phyloP scores from a whole-genome alignment of 2,113 vertebrate species.

The Artemisiospiza belli region DNA sequence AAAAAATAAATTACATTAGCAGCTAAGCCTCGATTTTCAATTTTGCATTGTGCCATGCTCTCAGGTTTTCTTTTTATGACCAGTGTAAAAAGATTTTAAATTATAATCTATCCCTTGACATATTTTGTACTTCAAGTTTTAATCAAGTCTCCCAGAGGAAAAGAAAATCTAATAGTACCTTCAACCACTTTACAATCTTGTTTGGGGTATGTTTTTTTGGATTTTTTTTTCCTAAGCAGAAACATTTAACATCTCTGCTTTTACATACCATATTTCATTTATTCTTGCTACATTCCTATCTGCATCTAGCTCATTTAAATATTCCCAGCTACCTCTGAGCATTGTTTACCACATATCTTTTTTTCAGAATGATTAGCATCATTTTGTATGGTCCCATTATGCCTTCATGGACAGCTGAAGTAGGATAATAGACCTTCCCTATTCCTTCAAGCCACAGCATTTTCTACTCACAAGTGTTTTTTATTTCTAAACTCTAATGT shows the following conservation, averaged over 20 bases:
- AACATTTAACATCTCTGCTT: slow-evolving; percentile 30
- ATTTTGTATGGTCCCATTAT: neutral
- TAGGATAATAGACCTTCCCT: neutral
- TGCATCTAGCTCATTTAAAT: slow-evolving; percentile 7
- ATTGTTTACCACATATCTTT: neutral
- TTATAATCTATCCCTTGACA: slow-evolving; percentile 51
- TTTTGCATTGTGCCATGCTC: slow-evolving; percentile 34
- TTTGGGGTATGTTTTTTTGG: neutral
- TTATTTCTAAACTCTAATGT: neutral
- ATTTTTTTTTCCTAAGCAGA: neutral
- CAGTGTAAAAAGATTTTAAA: slow-evolving; percentile 51
- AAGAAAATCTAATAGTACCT: slow-evolving; percentile 28
- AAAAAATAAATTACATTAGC: slow-evolving; percentile 64
- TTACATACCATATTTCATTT: neutral
- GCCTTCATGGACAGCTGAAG: neutral
- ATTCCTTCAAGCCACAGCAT: neutral
- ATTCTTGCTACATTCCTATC: neutral
- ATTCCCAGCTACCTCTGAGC: neutral
- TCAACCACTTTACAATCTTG: slow-evolving; percentile 42
- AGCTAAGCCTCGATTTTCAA: slow-evolving; percentile 47
- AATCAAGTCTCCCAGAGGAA: slow-evolving; percentile 45
- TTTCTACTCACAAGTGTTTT: neutral
- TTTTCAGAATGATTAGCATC: slow-evolving; percentile 20
- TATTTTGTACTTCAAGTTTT: slow-evolving; percentile 49
- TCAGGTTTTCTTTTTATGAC: slow-evolving; percentile 57